Conservation (phyloP, 2,113 vertebrate species). For the Amblyornis subalaris region DNA sequence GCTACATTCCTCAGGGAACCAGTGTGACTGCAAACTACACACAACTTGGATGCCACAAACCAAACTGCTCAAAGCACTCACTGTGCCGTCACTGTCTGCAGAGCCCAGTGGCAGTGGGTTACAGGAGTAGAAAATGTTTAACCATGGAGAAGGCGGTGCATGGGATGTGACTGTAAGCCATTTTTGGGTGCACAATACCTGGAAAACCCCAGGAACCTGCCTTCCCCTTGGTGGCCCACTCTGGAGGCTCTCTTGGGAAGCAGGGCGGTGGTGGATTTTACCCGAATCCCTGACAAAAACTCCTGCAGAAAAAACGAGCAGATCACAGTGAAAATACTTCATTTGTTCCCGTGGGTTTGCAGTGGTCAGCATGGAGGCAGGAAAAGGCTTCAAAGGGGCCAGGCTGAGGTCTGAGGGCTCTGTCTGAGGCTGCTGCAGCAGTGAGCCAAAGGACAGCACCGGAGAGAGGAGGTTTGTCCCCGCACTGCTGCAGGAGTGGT, state of each 20-base stretch:
- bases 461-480: not conserved
- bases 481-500: not conserved
- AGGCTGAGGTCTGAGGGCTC: not conserved
- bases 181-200: not conserved
- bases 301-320: not conserved
- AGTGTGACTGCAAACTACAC: not conserved
- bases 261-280: not conserved
- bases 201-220: not conserved
- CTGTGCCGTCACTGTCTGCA: fast-evolving
- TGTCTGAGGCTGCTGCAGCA: not conserved
- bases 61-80: not conserved
- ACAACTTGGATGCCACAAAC: not conserved
- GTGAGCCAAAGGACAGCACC: not conserved
- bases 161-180: not conserved
- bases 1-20: fast-evolving
- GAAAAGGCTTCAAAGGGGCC: not conserved
- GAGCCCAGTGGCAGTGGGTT: not conserved
- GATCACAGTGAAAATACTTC: not conserved
- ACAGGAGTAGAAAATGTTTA: not conserved
- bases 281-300: not conserved
- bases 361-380: not conserved
- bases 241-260: not conserved
- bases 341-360: not conserved
- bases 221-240: not conserved
- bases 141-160: not conserved